phyloP scores from a whole-genome alignment of 35 echinoderm and acorn worm genomes.

The Ophiothrix spiculata region DNA sequence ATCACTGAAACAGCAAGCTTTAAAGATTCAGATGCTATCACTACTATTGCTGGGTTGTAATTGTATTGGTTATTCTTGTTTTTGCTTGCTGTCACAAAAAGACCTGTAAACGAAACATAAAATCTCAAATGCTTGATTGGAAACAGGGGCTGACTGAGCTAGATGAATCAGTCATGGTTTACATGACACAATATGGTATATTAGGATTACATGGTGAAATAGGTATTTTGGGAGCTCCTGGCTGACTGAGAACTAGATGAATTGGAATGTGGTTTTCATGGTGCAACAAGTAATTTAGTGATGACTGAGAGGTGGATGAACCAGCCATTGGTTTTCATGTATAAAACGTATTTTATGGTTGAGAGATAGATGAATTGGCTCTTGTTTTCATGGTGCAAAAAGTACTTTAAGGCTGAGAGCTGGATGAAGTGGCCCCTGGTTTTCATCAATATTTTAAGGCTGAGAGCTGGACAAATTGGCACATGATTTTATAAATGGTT shows the following conservation, averaged over 20 bases:
- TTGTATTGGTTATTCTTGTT: conserved; percentile 17
- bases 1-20: neutral
- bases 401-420: too few relatives aligned
- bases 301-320: too few relatives aligned
- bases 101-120: neutral
- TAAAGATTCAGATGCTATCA: neutral
- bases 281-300: too few relatives aligned
- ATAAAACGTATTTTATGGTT: too few relatives aligned
- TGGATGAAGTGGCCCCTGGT: too few relatives aligned
- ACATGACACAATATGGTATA: neutral
- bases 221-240: neutral
- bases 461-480: too few relatives aligned
- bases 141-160: neutral
- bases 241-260: neutral
- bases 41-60: conserved; percentile 12
- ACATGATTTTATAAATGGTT: too few relatives aligned
- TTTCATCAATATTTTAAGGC: too few relatives aligned
- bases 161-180: neutral
- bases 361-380: too few relatives aligned
- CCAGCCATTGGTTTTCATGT: too few relatives aligned
- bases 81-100: conserved; percentile 5
- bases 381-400: too few relatives aligned
- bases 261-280: neutral
- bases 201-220: neutral
- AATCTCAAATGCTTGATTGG: neutral